A percentile compares a stretch with the other conserved stretches of the same genome.
Evolutionary conservation across 2,888 invertebrate genomes (phyloP).

Genomic region (Oasisia sp.): DNA sequence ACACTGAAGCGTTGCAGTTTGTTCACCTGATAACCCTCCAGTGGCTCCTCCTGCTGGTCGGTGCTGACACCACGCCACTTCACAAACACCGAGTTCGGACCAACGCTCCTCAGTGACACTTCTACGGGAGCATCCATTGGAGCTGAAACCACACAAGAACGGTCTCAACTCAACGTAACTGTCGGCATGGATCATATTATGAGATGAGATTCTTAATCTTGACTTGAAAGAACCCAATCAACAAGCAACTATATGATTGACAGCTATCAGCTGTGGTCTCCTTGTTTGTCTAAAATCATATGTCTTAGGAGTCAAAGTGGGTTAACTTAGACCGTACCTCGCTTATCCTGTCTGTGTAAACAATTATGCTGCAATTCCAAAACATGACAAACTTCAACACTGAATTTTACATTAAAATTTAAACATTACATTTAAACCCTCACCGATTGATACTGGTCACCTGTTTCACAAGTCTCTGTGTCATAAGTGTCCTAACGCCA

Average conservation of each 20-base stretch:
- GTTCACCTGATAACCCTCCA: constrained; percentile 88
- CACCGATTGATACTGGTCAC: too few relatives aligned
- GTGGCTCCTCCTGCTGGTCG: constrained; percentile 89
- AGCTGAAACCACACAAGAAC: constrained; percentile 67
- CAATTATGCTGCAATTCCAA: neutral
- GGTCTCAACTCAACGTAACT: neutral
- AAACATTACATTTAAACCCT: too few relatives aligned
- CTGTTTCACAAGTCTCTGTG: neutral
- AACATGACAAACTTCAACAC: neutral
- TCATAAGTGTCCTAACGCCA: neutral
- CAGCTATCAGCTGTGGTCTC: neutral
- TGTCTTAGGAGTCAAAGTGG: too few relatives aligned
- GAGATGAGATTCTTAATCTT: neutral
- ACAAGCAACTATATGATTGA: neutral
- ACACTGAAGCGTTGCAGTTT: neutral
- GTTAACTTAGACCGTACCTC: too few relatives aligned
- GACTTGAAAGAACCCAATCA: neutral
- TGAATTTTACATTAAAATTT: too few relatives aligned
- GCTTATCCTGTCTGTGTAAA: neutral
- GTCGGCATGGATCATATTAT: neutral
- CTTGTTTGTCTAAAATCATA: too few relatives aligned
- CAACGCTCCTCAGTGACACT: constrained; percentile 84
- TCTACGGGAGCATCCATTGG: constrained; percentile 95
- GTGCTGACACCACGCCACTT: constrained; percentile 91
- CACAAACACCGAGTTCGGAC: constrained; percentile 87